Evolutionary conservation across 1,140 invertebrate species (phyloP).

Genomic region (Caerostris darwini): DNA sequence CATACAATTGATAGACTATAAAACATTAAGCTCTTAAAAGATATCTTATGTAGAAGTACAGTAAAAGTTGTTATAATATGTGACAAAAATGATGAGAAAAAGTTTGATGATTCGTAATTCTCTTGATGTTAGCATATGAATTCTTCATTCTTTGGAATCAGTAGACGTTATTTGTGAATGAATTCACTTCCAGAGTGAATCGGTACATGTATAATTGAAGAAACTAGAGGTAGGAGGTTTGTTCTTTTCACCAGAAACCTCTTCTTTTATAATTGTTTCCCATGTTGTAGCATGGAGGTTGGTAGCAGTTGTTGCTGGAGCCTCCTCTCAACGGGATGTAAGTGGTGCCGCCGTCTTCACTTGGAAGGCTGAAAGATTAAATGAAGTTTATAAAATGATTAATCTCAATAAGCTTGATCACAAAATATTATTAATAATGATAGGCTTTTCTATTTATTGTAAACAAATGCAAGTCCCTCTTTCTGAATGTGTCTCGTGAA

Average conservation of each 20-base stretch:
- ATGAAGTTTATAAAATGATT: neutral
- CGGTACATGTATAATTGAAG: neutral
- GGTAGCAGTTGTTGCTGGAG: neutral
- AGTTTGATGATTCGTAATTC: no score
- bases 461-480: neutral
- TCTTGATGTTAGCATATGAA: no score
- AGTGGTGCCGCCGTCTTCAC: slow-evolving; percentile 4
- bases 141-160: no score
- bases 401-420: neutral
- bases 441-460: neutral
- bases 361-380: slow-evolving; percentile 4
- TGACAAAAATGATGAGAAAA: no score
- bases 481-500: no score
- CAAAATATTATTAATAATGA: neutral
- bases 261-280: neutral
- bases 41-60: no score
- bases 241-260: neutral
- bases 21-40: no score
- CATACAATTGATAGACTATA: no score
- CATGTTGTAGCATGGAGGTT: neutral
- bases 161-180: neutral
- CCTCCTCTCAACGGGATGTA: slow-evolving; percentile 9
- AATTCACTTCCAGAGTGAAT: slow-evolving; percentile 23
- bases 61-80: no score
- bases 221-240: neutral